Evolutionary conservation across 1,140 invertebrate genomes (phyloP).

Genomic region (Brachionus manjavacas): DNA sequence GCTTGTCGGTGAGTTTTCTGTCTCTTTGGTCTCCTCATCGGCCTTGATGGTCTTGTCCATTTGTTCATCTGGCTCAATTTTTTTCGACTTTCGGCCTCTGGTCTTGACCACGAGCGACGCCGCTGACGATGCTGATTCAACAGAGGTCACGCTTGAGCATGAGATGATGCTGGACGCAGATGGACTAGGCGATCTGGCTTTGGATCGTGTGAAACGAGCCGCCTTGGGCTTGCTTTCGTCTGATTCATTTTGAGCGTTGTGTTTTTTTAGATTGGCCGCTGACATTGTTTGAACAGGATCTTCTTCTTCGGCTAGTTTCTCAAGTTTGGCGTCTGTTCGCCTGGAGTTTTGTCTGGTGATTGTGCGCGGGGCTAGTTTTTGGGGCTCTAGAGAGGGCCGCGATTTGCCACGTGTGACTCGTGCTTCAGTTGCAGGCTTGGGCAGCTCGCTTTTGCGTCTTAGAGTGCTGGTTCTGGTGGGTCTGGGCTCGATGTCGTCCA

Average conservation of each 20-base stretch:
- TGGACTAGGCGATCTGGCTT: neutral
- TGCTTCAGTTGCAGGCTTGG: neutral
- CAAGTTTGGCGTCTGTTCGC: neutral
- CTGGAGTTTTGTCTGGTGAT: neutral
- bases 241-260: neutral
- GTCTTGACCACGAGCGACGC: neutral
- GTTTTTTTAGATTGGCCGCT: neutral
- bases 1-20: neutral
- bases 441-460: neutral
- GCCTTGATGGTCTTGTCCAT: neutral
- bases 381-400: neutral
- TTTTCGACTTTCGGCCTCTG: neutral
- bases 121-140: neutral
- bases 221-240: neutral
- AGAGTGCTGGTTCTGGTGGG: neutral
- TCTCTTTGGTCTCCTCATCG: neutral
- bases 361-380: neutral
- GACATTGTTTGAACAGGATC: neutral
- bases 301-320: neutral
- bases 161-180: constrained; percentile 2
- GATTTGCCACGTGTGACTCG: neutral
- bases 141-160: neutral
- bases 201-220: neutral
- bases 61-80: neutral
- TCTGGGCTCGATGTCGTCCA: neutral